phyloP scores from a whole-genome alignment of 2,888 invertebrate species.

The Pedicia rivosa region DNA sequence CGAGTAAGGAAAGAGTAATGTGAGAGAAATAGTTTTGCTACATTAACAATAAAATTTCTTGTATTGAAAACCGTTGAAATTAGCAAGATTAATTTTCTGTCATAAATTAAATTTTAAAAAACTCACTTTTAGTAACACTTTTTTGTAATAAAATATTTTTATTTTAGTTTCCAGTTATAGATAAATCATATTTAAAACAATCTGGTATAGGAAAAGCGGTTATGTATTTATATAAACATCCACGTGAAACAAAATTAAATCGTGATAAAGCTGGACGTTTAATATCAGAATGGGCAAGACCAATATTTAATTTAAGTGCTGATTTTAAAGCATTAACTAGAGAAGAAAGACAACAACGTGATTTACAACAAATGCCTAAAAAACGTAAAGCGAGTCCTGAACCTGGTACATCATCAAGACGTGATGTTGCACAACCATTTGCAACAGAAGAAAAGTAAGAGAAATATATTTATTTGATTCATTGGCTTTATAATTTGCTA shows the following conservation, averaged over 20 bases:
- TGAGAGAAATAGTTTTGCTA: too few species aligned
- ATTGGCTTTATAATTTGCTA: not conserved
- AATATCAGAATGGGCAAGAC: constrained; percentile 95
- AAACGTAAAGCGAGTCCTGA: constrained; percentile 23
- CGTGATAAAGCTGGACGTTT: constrained; percentile 78
- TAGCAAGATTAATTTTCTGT: too few species aligned
- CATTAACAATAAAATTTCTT: too few species aligned
- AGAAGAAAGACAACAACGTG: constrained; percentile 88
- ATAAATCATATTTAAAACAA: constrained; percentile 79
- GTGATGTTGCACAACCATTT: constrained; percentile 41
- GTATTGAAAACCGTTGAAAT: too few species aligned
- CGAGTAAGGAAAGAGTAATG: too few species aligned
- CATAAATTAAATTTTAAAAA: not conserved
- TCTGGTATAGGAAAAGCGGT: constrained; percentile 98
- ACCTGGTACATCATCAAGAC: constrained; percentile 32
- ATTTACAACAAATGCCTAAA: constrained; percentile 67
- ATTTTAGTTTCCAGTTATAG: constrained; percentile 61
- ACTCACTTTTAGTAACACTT: constrained; percentile 2
- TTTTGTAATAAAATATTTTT: not conserved
- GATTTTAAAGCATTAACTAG: constrained; percentile 83
- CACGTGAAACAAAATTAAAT: constrained; percentile 88
- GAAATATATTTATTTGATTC: not conserved
- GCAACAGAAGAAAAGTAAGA: constrained; percentile 41
- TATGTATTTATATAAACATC: constrained; percentile 99
- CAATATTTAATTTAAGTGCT: constrained; percentile 90